A percentile compares a stretch with the other conserved stretches of the same genome.
Evolutionary conservation across 2,888 invertebrate genomes (phyloP).

Genomic region (Thalpophila matura): DNA sequence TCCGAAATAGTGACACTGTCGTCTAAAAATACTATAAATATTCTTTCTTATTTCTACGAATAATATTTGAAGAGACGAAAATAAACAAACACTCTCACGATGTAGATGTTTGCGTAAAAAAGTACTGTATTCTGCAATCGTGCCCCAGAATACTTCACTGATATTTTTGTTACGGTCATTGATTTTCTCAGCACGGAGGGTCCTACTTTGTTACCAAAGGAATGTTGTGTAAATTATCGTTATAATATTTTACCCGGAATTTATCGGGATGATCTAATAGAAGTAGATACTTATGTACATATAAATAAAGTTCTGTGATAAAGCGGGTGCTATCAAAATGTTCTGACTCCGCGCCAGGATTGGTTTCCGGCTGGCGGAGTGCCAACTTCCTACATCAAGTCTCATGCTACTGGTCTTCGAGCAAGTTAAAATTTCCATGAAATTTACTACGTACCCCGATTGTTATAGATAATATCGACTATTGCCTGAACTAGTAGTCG

Average conservation of each 20-base stretch:
- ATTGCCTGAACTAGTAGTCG: background rate
- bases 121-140: slow-evolving; percentile 34
- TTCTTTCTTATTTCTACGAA: slow-evolving; percentile 34
- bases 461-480: slow-evolving; percentile 30
- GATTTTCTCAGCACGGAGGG: slow-evolving; percentile 38
- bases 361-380: slow-evolving; percentile 80
- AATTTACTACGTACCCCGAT: slow-evolving; percentile 65
- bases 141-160: slow-evolving; percentile 39
- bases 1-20: slow-evolving; percentile 38
- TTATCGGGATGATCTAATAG: slow-evolving; percentile 59
- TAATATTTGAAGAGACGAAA: slow-evolving; percentile 39
- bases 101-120: slow-evolving; percentile 33
- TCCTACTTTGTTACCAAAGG: slow-evolving; percentile 26
- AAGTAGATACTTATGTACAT: slow-evolving; percentile 55
- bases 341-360: slow-evolving; percentile 83
- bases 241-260: slow-evolving; percentile 52
- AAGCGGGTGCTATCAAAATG: slow-evolving; percentile 80
- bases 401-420: slow-evolving; percentile 67
- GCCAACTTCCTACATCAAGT: slow-evolving; percentile 78
- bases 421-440: slow-evolving; percentile 68
- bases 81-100: slow-evolving; percentile 36
- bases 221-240: slow-evolving; percentile 53
- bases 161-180: slow-evolving; percentile 47
- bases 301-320: slow-evolving; percentile 70
- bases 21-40: slow-evolving; percentile 54